Conservation (phyloP, 2,888 invertebrate species). For the Phymatocera aterrima region DNA sequence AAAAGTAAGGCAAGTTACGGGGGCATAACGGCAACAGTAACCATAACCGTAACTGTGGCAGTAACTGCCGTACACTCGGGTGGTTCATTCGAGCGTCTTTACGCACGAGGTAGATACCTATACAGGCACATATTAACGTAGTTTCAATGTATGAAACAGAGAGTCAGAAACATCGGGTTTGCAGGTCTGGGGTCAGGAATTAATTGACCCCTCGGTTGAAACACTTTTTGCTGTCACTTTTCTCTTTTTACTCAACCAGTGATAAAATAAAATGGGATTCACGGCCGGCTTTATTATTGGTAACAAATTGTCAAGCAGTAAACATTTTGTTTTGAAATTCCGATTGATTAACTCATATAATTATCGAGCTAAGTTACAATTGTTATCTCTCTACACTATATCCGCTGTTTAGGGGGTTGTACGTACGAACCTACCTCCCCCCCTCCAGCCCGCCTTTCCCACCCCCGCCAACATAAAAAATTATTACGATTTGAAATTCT, state of each 20-base stretch:
- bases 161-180: not conserved
- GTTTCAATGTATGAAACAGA: not conserved
- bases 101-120: slow-evolving; percentile 8
- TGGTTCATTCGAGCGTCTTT: slow-evolving; percentile 19
- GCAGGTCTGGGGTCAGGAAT: not conserved
- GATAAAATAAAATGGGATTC: slow-evolving; percentile 18
- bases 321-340: not conserved
- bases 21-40: slow-evolving; percentile 45
- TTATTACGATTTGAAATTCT: not conserved
- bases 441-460: too few relatives aligned
- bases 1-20: slow-evolving; percentile 10
- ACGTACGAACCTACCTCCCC: not conserved
- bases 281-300: not conserved
- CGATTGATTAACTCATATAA: not conserved
- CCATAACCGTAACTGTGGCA: slow-evolving; percentile 45
- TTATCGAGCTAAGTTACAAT: not conserved
- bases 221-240: not conserved
- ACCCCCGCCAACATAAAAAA: not conserved
- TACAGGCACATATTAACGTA: not conserved
- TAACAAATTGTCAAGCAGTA: not conserved
- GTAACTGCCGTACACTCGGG: slow-evolving; percentile 24
- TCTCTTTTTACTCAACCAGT: not conserved
- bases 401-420: not conserved
- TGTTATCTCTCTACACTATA: not conserved
- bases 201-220: slow-evolving; percentile 10